Conservation (phyloP, 2,888 invertebrate genomes). For the Diplolepis rosae region DNA sequence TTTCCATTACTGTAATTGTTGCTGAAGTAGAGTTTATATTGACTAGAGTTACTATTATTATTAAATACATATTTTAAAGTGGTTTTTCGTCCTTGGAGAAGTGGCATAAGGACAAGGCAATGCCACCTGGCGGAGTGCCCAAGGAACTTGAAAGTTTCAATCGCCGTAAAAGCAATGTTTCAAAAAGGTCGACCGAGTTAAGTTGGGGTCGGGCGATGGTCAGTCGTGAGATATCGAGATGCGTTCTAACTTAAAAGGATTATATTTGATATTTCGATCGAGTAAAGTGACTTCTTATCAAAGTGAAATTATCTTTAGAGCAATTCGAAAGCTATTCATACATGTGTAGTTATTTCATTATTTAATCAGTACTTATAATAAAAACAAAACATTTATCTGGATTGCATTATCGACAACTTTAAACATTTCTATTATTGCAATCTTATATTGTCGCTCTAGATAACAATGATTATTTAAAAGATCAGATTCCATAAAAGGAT, state of each 20-base stretch:
- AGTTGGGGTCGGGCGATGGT: constrained; percentile 58
- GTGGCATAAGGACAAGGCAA: constrained; percentile 51
- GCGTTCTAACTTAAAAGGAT: constrained; percentile 69
- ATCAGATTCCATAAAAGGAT: too few species aligned
- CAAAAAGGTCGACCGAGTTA: constrained; percentile 55
- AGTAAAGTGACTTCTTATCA: constrained; percentile 71
- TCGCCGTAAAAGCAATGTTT: constrained; percentile 71
- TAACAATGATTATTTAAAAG: too few species aligned
- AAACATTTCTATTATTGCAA: too few species aligned
- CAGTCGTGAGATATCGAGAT: constrained; percentile 67
- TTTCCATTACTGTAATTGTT: too few species aligned
- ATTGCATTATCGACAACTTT: constrained; percentile 17
- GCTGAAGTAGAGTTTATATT: too few species aligned
- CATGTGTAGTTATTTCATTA: constrained; percentile 16
- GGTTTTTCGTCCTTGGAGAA: background rate
- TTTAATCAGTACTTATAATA: constrained; percentile 2
- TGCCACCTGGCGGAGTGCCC: constrained; percentile 69
- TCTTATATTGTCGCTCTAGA: too few species aligned
- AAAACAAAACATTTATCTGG: constrained; percentile 26
- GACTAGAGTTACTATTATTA: too few species aligned
- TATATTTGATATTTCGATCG: constrained; percentile 72
- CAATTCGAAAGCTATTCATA: constrained; percentile 37
- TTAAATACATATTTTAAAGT: background rate
- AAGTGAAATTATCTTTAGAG: constrained; percentile 53
- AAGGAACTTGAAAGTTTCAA: constrained; percentile 67